Evolutionary conservation across 2,797 vertebrate genomes (phyloP).

Genomic region (Hydrophis major): DNA sequence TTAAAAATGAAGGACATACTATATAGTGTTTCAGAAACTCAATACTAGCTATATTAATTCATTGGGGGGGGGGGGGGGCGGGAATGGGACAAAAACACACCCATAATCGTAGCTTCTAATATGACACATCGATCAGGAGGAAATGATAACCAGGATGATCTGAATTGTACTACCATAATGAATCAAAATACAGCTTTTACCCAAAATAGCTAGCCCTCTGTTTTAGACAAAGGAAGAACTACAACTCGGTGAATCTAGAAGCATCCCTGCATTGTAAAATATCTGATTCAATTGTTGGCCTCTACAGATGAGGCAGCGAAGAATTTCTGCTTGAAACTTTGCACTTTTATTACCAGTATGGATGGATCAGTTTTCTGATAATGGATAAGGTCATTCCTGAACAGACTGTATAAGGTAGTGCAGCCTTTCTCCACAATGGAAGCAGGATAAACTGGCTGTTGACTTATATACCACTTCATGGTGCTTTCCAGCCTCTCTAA

Average conservation of each 20-base stretch:
- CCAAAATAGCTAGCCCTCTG: not conserved
- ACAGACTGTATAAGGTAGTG: not conserved
- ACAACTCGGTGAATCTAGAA: not conserved
- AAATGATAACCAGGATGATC: not conserved
- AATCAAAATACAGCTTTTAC: not conserved
- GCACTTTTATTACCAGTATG: not conserved
- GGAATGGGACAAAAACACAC: not conserved
- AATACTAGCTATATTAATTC: not conserved
- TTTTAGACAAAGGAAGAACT: not conserved
- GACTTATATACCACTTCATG: no score
- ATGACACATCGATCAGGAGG: not conserved
- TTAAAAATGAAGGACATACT: not conserved
- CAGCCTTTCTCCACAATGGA: not conserved
- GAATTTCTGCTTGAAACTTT: not conserved
- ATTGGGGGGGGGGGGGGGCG: not conserved
- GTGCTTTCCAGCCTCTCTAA: no score
- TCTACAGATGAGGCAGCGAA: not conserved
- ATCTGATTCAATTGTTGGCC: not conserved
- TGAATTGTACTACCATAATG: not conserved
- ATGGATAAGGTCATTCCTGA: not conserved
- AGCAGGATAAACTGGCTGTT: not conserved
- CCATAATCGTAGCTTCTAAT: not conserved
- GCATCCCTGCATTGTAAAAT: not conserved
- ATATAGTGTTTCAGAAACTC: not conserved
- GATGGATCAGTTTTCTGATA: not conserved